Evolutionary conservation across 2,113 vertebrate species (phyloP).

Genomic region (Sinocyclocheilus anophthalmus): DNA sequence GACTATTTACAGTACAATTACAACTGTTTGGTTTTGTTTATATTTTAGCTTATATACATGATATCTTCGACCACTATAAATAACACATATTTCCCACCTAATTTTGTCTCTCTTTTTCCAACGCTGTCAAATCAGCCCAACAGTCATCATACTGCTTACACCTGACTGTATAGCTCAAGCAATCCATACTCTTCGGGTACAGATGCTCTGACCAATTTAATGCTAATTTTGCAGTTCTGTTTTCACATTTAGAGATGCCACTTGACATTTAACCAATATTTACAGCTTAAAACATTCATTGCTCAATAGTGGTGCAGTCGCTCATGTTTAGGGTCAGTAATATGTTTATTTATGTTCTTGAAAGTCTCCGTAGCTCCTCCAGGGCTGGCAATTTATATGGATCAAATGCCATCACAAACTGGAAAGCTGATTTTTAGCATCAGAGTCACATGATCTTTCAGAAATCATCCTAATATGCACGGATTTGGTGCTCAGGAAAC

Average conservation of each 20-base stretch:
- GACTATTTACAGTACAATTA: background rate
- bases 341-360: background rate
- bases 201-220: background rate
- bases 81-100: background rate
- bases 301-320: background rate
- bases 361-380: background rate
- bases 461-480: background rate
- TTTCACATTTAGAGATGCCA: background rate
- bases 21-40: background rate
- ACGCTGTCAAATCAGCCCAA: background rate
- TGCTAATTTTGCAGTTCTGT: background rate
- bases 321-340: background rate
- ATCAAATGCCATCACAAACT: background rate
- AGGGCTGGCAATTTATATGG: background rate
- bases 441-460: background rate
- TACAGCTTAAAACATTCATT: slow-evolving; percentile 12
- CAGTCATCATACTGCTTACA: background rate
- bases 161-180: background rate
- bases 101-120: background rate
- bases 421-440: background rate
- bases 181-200: background rate
- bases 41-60: background rate
- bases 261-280: slow-evolving; percentile 37
- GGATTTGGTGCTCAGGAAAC: background rate
- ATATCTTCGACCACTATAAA: background rate